A percentile compares a stretch with the other conserved stretches of the same genome.
These are phyloP conservation scores for Perodicticus potto DNA, from an alignment of 2,797 vertebrate species.

Conservation along the genomic window DNA sequence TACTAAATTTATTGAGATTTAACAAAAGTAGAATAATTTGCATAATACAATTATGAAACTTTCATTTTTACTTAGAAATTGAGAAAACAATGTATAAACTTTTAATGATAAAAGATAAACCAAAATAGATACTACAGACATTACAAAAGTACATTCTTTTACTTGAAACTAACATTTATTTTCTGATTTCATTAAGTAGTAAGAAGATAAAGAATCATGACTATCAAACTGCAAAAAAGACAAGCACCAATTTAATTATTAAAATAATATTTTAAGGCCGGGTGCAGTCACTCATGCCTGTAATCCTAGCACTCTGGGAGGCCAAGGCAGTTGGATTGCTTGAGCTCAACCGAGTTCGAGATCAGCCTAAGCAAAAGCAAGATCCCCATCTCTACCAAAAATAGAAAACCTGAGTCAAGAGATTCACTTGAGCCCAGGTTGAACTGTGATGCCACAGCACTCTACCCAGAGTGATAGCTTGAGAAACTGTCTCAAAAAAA, in stretches of 20 bases:
- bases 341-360: no score
- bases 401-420: no score
- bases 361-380: no score
- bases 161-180: background rate
- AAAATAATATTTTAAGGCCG: background rate
- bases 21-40: background rate
- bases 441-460: no score
- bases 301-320: no score
- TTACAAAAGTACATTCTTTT: background rate
- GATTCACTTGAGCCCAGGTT: no score
- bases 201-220: background rate
- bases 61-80: background rate
- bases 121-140: background rate
- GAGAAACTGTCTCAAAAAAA: no score
- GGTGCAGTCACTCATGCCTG: no score
- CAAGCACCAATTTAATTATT: background rate
- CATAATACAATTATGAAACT: background rate
- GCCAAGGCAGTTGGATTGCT: no score
- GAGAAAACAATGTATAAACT: background rate
- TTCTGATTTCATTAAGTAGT: background rate
- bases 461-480: no score
- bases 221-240: background rate
- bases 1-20: background rate
- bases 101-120: background rate
- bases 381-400: no score